A percentile compares a stretch with the other conserved stretches of the same genome.
phyloP scores from a whole-genome alignment of 2,797 vertebrate species.

The Xiphophorus birchmanni region DNA sequence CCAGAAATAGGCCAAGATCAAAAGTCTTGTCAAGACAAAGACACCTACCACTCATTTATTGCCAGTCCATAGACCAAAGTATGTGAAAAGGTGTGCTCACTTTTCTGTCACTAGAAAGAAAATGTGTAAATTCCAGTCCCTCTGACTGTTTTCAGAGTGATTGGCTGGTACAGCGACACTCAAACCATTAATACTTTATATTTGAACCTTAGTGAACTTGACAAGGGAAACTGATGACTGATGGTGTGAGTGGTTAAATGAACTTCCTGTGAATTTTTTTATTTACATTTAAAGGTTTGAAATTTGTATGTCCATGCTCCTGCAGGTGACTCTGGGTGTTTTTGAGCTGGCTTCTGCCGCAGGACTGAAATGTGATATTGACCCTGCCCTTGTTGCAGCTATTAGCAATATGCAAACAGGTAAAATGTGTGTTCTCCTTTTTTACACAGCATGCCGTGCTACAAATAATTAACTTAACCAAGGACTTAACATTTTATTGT shows the following conservation, averaged over 20 bases:
- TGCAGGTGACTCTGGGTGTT: conserved; percentile 86
- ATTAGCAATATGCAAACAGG: conserved; percentile 85
- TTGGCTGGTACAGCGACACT: not conserved
- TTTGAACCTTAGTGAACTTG: not conserved
- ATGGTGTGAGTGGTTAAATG: not conserved
- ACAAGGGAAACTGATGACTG: not conserved
- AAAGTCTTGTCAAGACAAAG: conserved; percentile 42
- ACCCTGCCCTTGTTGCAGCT: conserved; percentile 86
- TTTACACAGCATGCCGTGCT: not conserved
- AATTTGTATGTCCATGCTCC: conserved; percentile 9
- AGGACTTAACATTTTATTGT: not conserved
- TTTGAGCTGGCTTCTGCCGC: conserved; percentile 90
- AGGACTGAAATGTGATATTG: conserved; percentile 88
- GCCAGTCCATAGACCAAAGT: conserved; percentile 3
- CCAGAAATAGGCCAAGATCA: conserved; percentile 63
- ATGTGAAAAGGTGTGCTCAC: conserved; percentile 10
- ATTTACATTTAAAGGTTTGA: not conserved
- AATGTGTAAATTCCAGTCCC: not conserved
- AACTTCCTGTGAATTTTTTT: conserved; percentile 4
- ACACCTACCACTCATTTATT: conserved; percentile 31
- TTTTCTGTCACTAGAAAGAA: not conserved
- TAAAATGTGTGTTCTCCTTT: conserved; percentile 50
- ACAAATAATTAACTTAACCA: not conserved
- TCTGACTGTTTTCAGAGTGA: not conserved
- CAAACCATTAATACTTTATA: not conserved